Conservation (phyloP, 2,888 invertebrate species). For the Lasius platythorax region DNA sequence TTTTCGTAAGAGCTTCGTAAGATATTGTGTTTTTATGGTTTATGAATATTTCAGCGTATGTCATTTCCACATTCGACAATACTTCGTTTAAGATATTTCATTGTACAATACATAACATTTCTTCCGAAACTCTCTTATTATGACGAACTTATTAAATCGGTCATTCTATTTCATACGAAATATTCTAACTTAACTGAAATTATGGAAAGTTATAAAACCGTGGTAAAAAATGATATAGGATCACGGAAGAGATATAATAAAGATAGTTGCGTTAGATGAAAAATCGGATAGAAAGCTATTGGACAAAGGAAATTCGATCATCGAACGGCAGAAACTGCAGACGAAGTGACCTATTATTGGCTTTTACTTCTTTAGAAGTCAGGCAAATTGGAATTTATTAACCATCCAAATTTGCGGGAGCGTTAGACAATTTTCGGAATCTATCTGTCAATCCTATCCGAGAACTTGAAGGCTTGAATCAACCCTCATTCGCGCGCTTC, state of each 20-base stretch:
- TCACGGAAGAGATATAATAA: neutral
- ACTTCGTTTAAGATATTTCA: neutral
- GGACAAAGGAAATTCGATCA: too few species aligned
- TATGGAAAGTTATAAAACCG: neutral
- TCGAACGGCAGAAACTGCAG: too few species aligned
- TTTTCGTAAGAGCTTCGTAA: neutral
- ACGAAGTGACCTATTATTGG: too few species aligned
- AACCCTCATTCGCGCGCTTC: neutral
- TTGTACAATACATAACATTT: neutral
- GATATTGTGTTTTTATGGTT: neutral
- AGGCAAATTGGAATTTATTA: neutral
- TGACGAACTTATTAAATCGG: neutral
- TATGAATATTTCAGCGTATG: neutral
- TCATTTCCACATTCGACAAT: neutral
- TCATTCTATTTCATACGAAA: neutral
- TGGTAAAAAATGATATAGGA: neutral
- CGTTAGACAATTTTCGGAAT: neutral
- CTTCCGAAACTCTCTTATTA: neutral
- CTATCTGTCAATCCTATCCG: neutral
- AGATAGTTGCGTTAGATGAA: neutral
- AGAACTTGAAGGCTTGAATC: neutral
- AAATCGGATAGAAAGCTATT: neutral
- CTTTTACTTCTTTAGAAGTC: neutral
- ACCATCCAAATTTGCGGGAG: neutral
- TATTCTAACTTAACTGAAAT: neutral